These are phyloP conservation scores for Apodemia hepburni DNA, from an alignment of 2,888 invertebrate species.

Conservation along the genomic window DNA sequence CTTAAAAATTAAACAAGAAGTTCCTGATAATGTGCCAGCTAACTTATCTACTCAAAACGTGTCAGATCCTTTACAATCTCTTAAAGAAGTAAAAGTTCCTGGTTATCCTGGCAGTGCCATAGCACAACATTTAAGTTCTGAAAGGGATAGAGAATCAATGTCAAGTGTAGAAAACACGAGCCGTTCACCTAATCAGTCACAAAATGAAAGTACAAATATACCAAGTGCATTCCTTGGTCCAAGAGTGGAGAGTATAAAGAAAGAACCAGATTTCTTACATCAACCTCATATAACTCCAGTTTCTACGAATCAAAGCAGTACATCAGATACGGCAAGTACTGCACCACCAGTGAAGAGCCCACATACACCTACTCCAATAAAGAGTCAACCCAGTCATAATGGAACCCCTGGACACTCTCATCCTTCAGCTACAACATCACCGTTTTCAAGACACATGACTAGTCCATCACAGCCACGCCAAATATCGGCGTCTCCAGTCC, in stretches of 20 bases:
- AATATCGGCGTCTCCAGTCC: slow-evolving; percentile 72
- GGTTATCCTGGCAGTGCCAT: slow-evolving; percentile 82
- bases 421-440: slow-evolving; percentile 68
- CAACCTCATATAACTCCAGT: slow-evolving; percentile 75
- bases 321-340: slow-evolving; percentile 65
- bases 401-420: slow-evolving; percentile 61
- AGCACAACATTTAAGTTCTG: slow-evolving; percentile 69
- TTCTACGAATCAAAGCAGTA: slow-evolving; percentile 66
- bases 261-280: slow-evolving; percentile 84
- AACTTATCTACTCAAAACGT: slow-evolving; percentile 74
- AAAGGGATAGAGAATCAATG: slow-evolving; percentile 71
- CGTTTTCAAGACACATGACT: slow-evolving; percentile 71
- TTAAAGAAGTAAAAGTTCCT: slow-evolving; percentile 90
- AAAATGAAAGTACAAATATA: slow-evolving; percentile 68
- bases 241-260: slow-evolving; percentile 86
- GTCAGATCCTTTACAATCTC: slow-evolving; percentile 86
- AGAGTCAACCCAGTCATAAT: slow-evolving; percentile 67
- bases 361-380: slow-evolving; percentile 75
- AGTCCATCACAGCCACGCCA: slow-evolving; percentile 73
- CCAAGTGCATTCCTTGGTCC: slow-evolving; percentile 82
- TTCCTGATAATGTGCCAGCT: slow-evolving; percentile 73
- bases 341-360: slow-evolving; percentile 80
- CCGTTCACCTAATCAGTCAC: slow-evolving; percentile 70
- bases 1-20: slow-evolving; percentile 76
- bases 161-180: slow-evolving; percentile 71